These are phyloP conservation scores for Parauchenoglanis punctatus DNA, from an alignment of 2,797 vertebrate genomes.

Conservation along the genomic window DNA sequence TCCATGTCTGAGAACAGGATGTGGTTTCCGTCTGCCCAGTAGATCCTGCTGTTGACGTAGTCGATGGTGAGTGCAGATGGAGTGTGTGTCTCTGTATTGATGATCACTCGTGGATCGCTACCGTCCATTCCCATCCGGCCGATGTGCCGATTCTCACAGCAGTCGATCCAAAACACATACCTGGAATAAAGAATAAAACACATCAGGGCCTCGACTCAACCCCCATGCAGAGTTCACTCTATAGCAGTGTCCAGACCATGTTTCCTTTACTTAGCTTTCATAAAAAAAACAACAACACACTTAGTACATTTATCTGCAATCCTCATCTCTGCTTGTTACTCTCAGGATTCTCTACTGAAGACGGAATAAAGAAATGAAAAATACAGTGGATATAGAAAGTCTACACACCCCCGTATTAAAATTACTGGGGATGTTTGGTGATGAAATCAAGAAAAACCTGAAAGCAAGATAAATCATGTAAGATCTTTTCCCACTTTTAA, in stretches of 20 bases:
- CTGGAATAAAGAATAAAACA: slow-evolving; percentile 61
- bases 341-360: neutral
- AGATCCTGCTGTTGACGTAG: slow-evolving; percentile 82
- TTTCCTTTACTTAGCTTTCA: neutral
- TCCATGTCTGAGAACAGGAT: slow-evolving; percentile 85
- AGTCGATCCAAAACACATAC: slow-evolving; percentile 87
- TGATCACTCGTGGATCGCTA: slow-evolving; percentile 74
- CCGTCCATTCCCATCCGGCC: slow-evolving; percentile 86
- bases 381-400: neutral
- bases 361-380: neutral
- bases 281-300: neutral
- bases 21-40: slow-evolving; percentile 84
- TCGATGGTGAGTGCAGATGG: slow-evolving; percentile 84
- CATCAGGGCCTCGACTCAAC: neutral
- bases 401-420: neutral
- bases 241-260: neutral
- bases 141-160: slow-evolving; percentile 82
- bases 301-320: neutral
- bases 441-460: neutral
- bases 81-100: slow-evolving; percentile 78
- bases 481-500: neutral
- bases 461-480: neutral
- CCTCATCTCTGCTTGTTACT: neutral
- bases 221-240: neutral
- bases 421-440: neutral